Evolutionary conservation across 1,140 invertebrate species (phyloP).

Genomic region (Scylla paramamosain): DNA sequence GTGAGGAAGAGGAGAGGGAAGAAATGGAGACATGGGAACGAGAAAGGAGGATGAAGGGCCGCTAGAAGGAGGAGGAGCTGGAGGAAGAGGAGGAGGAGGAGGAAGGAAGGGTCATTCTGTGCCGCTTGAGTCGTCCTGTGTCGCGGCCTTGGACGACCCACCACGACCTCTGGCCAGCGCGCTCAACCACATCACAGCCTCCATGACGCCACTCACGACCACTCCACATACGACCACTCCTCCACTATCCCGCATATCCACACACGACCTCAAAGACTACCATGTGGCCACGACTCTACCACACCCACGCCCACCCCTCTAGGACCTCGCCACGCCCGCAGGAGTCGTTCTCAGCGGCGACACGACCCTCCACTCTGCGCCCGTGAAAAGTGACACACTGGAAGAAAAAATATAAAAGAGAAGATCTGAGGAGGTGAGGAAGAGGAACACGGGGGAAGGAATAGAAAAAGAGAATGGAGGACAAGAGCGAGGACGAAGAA

Average conservation of each 20-base stretch:
- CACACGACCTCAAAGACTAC: not conserved
- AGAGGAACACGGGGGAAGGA: not conserved
- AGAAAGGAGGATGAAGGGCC: not conserved
- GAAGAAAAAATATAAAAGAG: not conserved
- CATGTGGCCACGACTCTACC: not conserved
- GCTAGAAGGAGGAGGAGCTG: not conserved
- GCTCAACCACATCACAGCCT: not conserved
- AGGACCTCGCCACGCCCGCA: not conserved
- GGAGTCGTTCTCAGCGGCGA: not conserved
- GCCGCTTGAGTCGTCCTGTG: conserved; percentile 7
- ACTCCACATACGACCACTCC: not conserved
- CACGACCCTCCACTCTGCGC: not conserved
- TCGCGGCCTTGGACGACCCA: not conserved
- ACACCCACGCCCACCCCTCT: not conserved
- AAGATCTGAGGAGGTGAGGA: not conserved
- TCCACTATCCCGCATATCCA: not conserved
- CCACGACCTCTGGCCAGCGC: conserved; percentile 2
- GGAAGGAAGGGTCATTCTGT: not conserved
- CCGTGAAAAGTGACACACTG: not conserved
- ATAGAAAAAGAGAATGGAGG: not conserved
- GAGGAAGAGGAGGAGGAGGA: not conserved
- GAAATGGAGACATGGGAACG: too few relatives aligned
- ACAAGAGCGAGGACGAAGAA: not conserved
- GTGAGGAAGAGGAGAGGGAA: not conserved
- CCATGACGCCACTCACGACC: not conserved